Base-by-base conservation (phyloP, 2,888 invertebrate species). In the Tiliacea citrago region DNA sequence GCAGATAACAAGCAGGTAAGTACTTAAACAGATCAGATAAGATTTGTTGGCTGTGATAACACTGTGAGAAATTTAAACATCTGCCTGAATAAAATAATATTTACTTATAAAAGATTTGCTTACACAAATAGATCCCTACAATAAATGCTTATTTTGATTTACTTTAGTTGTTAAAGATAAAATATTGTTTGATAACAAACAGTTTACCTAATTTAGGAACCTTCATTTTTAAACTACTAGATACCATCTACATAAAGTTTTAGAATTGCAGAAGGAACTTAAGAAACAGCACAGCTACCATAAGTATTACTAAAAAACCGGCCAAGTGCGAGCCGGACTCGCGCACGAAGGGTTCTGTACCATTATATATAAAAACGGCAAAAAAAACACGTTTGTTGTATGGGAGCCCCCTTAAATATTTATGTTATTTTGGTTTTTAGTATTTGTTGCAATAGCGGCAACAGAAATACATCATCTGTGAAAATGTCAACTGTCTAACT, bases 21-120 rank as follows among this genome's bases (percentile, higher is more conserved):
- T 66, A 61, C 69, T 42, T 63, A 51, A 51, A 74, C 65, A 16
- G 80, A 83, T 82, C 75, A 67, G 81, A 79, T 82, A 83, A 83
- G 79, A 82, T 79, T 55, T 51, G 67, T 73, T 67, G 39, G 39
- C 49, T 60, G 29, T 79, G 74, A 79, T 77, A 79, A 73, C 73
- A 70, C 61, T 55, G 47, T 76, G 60, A 55, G 68, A 72, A 65
- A 62, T 57, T 51, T 60, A 49, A 70, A 51, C 74, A 73, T 57
- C 55, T 67, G 68, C 51, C 13, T 58, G 29, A 51, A 66, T 77
- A 80, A 65, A 82, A 80, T 61, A 80, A 80, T 78, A 80, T 80
- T 80, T 65, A 77, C 72, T 51, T 13, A 29, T 10, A 45, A 51
- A 73, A 75, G 55, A 45, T 45, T 49, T 68, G 65, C 53, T 35